Base-by-base conservation (phyloP, 1,140 invertebrate genomes). In the Solen grandis region DNA sequence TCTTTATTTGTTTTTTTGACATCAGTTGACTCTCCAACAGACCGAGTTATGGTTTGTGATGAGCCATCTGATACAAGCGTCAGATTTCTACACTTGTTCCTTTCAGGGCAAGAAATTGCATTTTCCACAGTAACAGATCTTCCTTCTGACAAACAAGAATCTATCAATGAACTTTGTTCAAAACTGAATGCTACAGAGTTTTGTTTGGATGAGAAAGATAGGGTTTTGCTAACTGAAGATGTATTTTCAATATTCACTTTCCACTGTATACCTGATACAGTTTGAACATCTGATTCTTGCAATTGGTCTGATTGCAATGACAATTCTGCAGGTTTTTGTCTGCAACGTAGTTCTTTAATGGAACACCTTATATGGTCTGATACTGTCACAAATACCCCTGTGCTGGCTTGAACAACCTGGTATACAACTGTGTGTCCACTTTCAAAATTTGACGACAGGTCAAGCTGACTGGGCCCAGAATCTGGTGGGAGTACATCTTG, bases 101-200 rank as follows among this genome's bases (percentile, higher is more conserved):
- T 35, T 65, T 46, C n/a, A n/a, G n/a, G n/a, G 27, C 3, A 5
- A n/a, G 25, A 62, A 5, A 16, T 14, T 27, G 19, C 33, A 31
- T 62, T 35, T 10, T 25, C 29, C 16, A n/a, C n/a, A 5, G 4
- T 62, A 8, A n/a, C 27, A 31, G 5, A 5, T 16, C n/a, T 4
- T 62, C n/a, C 33, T 31, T 5, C 16, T 10, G 13, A 14, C 25
- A n/a, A 62, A 13, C 14, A 31, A 14, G 16, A 16, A 25, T 29
- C 36, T 31, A 38, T 46, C 8, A 8, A 22, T 14, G 2, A 5
- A 31, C 29, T 54, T 1, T 16, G 50, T 41, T 76, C 73, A 65
- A 76, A 76, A 55, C 73, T 76, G 14, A 76, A 76, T 33, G 10
- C 22, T 3, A 76, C 57, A n/a, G 73, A 76, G 2, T 76, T 41